phyloP scores from a whole-genome alignment of 2,113 vertebrate genomes.

The Lichenostomus cassidix region DNA sequence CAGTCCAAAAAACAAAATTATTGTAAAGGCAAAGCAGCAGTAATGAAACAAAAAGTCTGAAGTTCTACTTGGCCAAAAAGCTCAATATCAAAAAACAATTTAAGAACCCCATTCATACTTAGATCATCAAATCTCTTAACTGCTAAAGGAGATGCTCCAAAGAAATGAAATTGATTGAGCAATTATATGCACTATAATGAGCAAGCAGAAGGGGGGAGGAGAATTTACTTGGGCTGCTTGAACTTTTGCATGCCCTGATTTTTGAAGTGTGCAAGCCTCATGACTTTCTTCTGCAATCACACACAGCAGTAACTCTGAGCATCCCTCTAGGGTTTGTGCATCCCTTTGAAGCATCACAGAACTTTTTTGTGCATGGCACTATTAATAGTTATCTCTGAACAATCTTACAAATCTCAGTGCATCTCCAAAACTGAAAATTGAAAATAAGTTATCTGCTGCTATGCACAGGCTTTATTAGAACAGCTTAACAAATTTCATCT shows the following conservation, averaged over 20 bases:
- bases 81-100: neutral
- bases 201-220: neutral
- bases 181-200: neutral
- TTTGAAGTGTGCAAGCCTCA: neutral
- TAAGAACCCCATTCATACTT: neutral
- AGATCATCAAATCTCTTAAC: neutral
- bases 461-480: neutral
- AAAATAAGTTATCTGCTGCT: neutral
- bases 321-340: neutral
- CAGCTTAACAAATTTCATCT: neutral
- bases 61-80: neutral
- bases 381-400: neutral
- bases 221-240: neutral
- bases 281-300: neutral
- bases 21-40: neutral
- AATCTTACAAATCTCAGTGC: neutral
- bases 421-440: neutral
- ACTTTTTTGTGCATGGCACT: neutral
- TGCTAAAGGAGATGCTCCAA: neutral
- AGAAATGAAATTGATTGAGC: conserved; percentile 12
- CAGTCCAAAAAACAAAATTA: neutral
- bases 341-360: neutral
- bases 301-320: neutral
- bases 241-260: neutral
- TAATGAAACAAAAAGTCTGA: neutral